phyloP scores from a whole-genome alignment of 1,140 invertebrate genomes.

The Pseudobourletiella spinata region DNA sequence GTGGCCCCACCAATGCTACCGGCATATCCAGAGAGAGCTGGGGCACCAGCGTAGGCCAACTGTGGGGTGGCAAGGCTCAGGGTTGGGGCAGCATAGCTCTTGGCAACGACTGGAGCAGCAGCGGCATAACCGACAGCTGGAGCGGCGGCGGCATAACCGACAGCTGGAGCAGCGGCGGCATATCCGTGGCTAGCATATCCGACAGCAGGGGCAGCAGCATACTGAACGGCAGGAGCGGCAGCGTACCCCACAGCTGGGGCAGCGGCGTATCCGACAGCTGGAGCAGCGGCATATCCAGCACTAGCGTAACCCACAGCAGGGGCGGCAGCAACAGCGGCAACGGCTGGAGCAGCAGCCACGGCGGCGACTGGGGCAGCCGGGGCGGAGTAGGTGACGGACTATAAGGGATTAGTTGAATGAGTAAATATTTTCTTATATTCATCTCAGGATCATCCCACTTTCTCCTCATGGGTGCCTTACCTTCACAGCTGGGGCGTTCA shows the following conservation, averaged over 20 bases:
- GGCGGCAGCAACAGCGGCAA: background rate
- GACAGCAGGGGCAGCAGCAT: conserved; percentile 1
- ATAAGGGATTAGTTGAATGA: background rate
- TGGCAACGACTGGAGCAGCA: conserved; percentile 6
- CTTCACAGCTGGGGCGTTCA: conserved; percentile 30
- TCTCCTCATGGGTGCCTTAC: background rate
- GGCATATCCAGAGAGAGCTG: background rate
- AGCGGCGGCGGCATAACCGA: background rate
- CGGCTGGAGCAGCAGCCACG: conserved; percentile 9
- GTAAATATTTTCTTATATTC: background rate
- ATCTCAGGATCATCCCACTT: background rate
- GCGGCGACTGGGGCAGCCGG: conserved; percentile 6
- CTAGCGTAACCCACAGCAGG: background rate
- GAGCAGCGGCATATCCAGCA: background rate
- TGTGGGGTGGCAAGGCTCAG: conserved; percentile 11
- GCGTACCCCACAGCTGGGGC: conserved; percentile 18
- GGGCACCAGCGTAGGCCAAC: conserved; percentile 14
- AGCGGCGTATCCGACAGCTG: background rate
- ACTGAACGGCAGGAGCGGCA: conserved; percentile 12
- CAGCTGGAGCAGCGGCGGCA: background rate
- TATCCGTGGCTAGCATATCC: background rate
- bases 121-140: conserved; percentile 12
- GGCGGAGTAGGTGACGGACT: conserved; percentile 20
- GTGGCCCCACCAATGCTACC: conserved; percentile 10
- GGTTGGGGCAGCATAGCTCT: conserved; percentile 18